A percentile compares a stretch with the other conserved stretches of the same genome.
These are phyloP conservation scores for Platycheirus albimanus DNA, from an alignment of 2,888 invertebrate species.

Conservation along the genomic window DNA sequence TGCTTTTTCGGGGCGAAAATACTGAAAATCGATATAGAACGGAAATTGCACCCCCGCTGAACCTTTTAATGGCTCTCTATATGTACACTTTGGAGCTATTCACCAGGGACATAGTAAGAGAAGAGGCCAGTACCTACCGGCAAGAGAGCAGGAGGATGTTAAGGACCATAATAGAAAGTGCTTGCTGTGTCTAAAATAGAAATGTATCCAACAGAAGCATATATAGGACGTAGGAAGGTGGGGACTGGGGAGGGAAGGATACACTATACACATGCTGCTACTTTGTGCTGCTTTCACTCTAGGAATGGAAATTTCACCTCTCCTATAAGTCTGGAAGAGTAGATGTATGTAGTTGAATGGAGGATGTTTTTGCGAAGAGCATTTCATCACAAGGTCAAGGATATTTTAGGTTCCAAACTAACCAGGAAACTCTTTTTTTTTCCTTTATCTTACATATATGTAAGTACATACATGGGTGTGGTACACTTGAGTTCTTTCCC, in stretches of 20 bases:
- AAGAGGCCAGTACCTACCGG: neutral
- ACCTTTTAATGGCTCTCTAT: constrained; percentile 54
- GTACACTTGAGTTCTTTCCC: constrained; percentile 6
- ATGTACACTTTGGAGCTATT: constrained; percentile 17
- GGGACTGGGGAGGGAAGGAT: no score
- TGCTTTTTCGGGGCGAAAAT: constrained; percentile 34
- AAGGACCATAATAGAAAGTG: constrained; percentile 15
- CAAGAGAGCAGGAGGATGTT: neutral
- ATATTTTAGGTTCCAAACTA: constrained; percentile 61
- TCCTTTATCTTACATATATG: neutral
- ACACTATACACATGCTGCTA: constrained; percentile 20
- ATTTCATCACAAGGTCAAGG: constrained; percentile 71
- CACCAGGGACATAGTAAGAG: neutral
- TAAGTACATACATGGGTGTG: constrained; percentile 31
- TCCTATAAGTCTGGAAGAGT: constrained; percentile 25
- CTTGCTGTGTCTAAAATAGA: constrained; percentile 42
- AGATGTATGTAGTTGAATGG: constrained; percentile 16
- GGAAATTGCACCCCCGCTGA: constrained; percentile 61
- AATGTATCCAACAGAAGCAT: constrained; percentile 30
- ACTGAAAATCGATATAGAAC: constrained; percentile 69
- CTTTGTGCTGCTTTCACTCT: neutral
- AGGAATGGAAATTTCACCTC: constrained; percentile 37
- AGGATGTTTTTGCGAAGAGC: constrained; percentile 41
- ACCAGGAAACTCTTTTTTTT: constrained; percentile 40
- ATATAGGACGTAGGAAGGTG: no score